Evolutionary conservation across 2,888 invertebrate genomes (phyloP).

Genomic region (Oligia fasciuncula): DNA sequence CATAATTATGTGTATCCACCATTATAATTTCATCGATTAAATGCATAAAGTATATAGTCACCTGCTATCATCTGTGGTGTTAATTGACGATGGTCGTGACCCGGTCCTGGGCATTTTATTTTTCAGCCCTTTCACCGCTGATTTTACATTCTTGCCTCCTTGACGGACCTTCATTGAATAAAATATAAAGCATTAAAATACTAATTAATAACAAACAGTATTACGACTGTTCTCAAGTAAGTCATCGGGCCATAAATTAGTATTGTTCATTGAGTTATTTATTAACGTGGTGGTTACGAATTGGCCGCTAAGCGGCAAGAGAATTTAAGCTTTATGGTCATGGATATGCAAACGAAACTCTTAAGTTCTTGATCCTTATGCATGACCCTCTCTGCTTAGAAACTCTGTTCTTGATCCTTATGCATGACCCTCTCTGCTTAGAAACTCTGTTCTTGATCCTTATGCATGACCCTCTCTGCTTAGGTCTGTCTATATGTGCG

Average conservation of each 20-base stretch:
- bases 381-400: neutral
- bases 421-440: neutral
- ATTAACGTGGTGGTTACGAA: neutral
- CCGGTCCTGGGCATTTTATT: constrained; percentile 85
- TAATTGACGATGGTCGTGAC: constrained; percentile 84
- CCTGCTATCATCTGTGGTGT: constrained; percentile 87
- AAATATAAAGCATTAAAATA: constrained; percentile 19
- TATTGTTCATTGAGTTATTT: neutral
- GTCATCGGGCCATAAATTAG: constrained; percentile 6
- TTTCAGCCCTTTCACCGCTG: constrained; percentile 85
- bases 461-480: neutral
- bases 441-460: neutral
- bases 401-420: neutral
- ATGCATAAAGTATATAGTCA: constrained; percentile 56
- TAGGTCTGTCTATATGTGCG: neutral
- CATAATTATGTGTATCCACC: constrained; percentile 1
- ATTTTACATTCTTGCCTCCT: constrained; percentile 86
- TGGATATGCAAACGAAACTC: neutral
- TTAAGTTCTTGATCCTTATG: neutral
- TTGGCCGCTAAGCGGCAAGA: neutral
- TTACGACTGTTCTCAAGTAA: neutral
- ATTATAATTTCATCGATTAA: constrained; percentile 3
- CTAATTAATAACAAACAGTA: neutral
- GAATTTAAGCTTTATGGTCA: constrained; percentile 4
- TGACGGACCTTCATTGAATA: constrained; percentile 80